Conservation (phyloP, 1,140 invertebrate species). For the Gonioctena quinquepunctata region DNA sequence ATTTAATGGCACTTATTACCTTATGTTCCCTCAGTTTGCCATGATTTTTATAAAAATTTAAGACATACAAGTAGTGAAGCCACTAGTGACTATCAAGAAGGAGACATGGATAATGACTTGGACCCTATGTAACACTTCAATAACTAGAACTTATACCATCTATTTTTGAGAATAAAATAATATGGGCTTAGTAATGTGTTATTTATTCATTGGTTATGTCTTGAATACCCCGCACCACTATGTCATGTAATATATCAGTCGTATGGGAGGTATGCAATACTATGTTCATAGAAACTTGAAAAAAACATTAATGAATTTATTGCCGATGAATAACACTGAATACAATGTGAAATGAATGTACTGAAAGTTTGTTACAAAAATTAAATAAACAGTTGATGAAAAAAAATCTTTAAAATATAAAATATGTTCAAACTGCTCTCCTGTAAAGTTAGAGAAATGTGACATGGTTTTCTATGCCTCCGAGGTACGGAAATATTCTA, state of each 20-base stretch:
- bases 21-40: background rate
- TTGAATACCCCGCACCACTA: conserved; percentile 2
- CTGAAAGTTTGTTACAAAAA: background rate
- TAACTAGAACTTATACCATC: background rate
- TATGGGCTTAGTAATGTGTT: background rate
- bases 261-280: background rate
- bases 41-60: conserved; percentile 11
- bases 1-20: background rate
- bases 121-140: background rate
- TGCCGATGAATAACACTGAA: conserved; percentile 1
- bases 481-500: conserved; percentile 8
- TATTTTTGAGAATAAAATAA: background rate
- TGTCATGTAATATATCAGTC: background rate
- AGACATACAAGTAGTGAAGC: conserved; percentile 6
- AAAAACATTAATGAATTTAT: background rate
- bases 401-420: conserved; percentile 2
- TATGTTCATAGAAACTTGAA: conserved; percentile 4
- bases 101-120: background rate
- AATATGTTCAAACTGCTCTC: conserved; percentile 10
- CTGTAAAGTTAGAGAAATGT: conserved; percentile 8
- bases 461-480: conserved; percentile 4
- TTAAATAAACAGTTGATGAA: conserved; percentile 3
- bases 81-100: background rate
- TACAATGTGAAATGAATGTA: conserved; percentile 6
- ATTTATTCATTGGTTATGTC: background rate